phyloP scores from a whole-genome alignment of 2,797 vertebrate genomes.

The Acanthiza pusilla region DNA sequence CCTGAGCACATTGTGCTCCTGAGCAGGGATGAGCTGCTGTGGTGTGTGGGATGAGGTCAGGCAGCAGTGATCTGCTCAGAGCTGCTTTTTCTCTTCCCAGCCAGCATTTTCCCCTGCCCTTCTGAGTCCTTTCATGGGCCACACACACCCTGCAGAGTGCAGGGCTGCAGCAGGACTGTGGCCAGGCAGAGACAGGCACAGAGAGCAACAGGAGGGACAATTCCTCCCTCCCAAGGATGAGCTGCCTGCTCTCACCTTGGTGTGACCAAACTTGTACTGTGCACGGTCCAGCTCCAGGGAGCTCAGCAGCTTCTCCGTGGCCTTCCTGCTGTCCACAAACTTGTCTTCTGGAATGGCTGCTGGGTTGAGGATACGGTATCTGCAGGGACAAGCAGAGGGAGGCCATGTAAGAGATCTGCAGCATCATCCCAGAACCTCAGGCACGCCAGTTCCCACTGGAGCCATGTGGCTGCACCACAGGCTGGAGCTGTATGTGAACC shows the following conservation, averaged over 20 bases:
- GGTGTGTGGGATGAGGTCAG: not conserved
- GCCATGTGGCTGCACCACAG: not conserved
- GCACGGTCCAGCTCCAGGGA: conserved; percentile 85
- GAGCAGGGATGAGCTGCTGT: not conserved
- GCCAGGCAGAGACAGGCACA: not conserved
- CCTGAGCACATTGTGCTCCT: not conserved
- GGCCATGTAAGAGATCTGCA: not conserved
- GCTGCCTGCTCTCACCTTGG: conserved; percentile 78
- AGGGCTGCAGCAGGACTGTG: not conserved
- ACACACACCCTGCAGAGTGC: not conserved
- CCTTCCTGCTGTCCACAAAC: conserved; percentile 92
- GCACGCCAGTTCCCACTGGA: not conserved
- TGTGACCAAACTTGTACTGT: conserved; percentile 92
- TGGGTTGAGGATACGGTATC: conserved; percentile 91
- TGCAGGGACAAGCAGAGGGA: conserved; percentile 49
- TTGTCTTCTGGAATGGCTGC: conserved; percentile 89
- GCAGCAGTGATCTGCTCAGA: not conserved
- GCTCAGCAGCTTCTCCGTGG: conserved; percentile 86
- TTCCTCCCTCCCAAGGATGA: not conserved
- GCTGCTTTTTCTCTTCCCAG: not conserved
- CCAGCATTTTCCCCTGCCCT: not conserved
- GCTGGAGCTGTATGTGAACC: not conserved
- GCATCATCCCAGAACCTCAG: not conserved
- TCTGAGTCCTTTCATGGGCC: not conserved
- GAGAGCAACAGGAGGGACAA: not conserved